Base-by-base conservation (phyloP, 1,140 invertebrate species). In the Parasteatoda tepidariorum region DNA sequence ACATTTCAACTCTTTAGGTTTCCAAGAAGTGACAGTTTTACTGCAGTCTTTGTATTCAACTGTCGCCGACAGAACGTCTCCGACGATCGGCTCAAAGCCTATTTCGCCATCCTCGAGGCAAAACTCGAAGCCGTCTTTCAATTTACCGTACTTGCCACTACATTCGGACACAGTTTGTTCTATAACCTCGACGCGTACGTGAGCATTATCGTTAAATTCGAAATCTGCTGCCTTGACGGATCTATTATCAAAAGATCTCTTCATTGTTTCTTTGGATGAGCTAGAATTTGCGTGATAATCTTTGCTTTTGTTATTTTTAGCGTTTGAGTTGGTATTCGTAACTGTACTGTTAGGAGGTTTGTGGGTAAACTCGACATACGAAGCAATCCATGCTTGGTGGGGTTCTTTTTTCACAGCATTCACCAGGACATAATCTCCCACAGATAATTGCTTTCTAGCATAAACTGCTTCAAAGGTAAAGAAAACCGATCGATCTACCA, bases 1-100 rank as follows among this genome's bases (percentile, higher is more conserved):
- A 22, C 78, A 82, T 31, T 82, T 82, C 7, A 82, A 28, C 33
- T 82, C 78, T 62, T 82, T 82, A 11, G 78, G 78, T 62, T 71
- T 62, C 78, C 78, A 82, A 30, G 66, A 70, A 9, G 13, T 41
- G 30, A 82, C 78, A 30, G 30, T 71, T 13, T 62, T 70, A 0
- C 67, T 33, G 9, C 30, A 24, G 18, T 82, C 33, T 59, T 18
- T 61, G 61, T 70, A 82, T 15, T 28, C 9, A 13, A 82, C 30
- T 11, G 78, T 70, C 22, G 11, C 67, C 11, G 11, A 41, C 7
- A 82, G 18, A 70, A 82, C 34, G 18, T 82, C 78, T 30, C 78
- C 78, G 48, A 62, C 34, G 28, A 71, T 26, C 41, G 78, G 78
- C 18, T 26, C 55, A 70, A 82, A 82, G 15, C 62, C 55, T 30